A percentile compares a stretch with the other conserved stretches of the same genome.
Conservation (phyloP, 37 sponge, comb jelly and placozoan species). For the Oscarella lobularis region DNA sequence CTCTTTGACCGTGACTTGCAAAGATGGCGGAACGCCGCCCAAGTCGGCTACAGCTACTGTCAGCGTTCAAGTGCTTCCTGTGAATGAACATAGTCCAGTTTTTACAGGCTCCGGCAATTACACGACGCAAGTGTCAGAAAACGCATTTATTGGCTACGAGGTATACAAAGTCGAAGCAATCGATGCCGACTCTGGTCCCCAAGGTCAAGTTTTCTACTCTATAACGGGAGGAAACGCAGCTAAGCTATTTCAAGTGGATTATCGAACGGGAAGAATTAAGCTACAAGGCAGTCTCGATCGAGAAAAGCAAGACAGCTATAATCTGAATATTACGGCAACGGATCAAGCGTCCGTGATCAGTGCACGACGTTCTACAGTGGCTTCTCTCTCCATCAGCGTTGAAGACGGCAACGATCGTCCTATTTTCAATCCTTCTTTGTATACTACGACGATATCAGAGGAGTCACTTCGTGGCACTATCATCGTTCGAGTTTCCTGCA, state of each 20-base stretch:
- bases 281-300: background rate
- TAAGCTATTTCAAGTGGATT: background rate
- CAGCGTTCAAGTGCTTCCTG: slow-evolving; percentile 16
- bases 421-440: background rate
- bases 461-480: too few relatives aligned
- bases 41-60: slow-evolving; percentile 22
- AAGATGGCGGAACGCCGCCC: slow-evolving; percentile 37
- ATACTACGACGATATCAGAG: background rate
- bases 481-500: slow-evolving; percentile 4
- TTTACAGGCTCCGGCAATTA: background rate
- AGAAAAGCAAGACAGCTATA: background rate
- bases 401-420: background rate
- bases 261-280: background rate
- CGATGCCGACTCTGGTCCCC: background rate
- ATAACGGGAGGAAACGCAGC: background rate
- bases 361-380: background rate
- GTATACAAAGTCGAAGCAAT: background rate
- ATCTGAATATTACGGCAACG: background rate
- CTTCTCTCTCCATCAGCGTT: background rate
- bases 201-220: slow-evolving; percentile 3
- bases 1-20: slow-evolving; percentile 34
- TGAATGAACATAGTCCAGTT: background rate
- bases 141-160: background rate
- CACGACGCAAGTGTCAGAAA: background rate
- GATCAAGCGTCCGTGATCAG: background rate